A percentile compares a stretch with the other conserved stretches of the same genome.
phyloP scores from a whole-genome alignment of 2,888 invertebrate species.

The Cheilosia grossa region DNA sequence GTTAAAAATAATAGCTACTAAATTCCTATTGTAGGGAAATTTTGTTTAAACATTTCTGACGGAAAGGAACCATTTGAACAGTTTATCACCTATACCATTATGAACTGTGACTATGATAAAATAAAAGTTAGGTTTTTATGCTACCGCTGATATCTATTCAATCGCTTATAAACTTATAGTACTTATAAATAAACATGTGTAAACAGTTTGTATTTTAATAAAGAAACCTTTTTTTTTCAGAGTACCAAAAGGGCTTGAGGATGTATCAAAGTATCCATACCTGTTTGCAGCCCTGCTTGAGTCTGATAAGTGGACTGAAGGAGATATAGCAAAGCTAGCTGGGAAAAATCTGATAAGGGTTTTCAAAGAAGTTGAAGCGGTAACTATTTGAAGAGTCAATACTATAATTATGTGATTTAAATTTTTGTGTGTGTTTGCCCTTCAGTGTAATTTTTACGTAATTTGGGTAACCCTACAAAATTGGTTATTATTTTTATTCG shows the following conservation, averaged over 20 bases:
- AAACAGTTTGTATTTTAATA: too few relatives aligned
- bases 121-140: not conserved
- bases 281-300: conserved; percentile 91
- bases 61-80: not conserved
- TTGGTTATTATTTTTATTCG: too few relatives aligned
- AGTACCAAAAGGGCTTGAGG: conserved; percentile 90
- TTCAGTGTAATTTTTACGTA: too few relatives aligned
- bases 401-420: too few relatives aligned
- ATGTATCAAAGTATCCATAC: conserved; percentile 93
- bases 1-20: conserved; percentile 7
- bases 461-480: too few relatives aligned
- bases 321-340: conserved; percentile 92
- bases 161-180: too few relatives aligned
- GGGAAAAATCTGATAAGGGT: conserved; percentile 93
- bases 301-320: conserved; percentile 92
- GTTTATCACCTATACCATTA: not conserved
- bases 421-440: too few relatives aligned
- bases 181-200: too few relatives aligned
- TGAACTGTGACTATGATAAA: not conserved
- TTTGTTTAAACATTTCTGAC: not conserved
- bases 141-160: too few relatives aligned
- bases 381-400: conserved; percentile 84
- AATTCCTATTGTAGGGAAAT: not conserved
- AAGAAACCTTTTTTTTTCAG: conserved; percentile 72
- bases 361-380: conserved; percentile 89